Base-by-base conservation (phyloP, 2,113 vertebrate genomes). In the Neoarius graeffei region DNA sequence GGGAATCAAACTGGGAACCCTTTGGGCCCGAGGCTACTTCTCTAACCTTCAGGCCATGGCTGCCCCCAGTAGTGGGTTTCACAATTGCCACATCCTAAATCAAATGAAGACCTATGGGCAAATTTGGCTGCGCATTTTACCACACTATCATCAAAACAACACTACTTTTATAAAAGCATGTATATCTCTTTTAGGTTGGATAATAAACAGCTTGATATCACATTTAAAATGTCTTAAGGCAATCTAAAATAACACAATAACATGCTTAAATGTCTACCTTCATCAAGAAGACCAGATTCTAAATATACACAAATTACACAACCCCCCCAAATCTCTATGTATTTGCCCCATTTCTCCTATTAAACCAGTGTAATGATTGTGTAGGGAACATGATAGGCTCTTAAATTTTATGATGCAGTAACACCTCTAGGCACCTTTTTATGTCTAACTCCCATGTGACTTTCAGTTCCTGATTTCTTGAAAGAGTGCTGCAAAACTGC, bases 361-460 rank as follows among this genome's bases (percentile, higher is more conserved):
- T 80, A 80, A 80, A 56, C 52, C 52, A 56, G 14, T 80, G 76
- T 80, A 27, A 56, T 56, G 27, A 14, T 52, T 42, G 42, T 42
- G 42, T 56, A 80, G n/a, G 17, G 8, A 56, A 77, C 48, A 54
- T 54, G 73, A 76, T 76, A n/a, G 48, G 20, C 74, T 77, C 23
- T 77, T 52, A 77, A 77, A 77, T 77, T 80, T 80, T 80, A 56
- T 80, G 76, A 80, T 30, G 76, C 76, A 56, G 10, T 80, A 15
- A 56, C 52, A 56, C 76, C 52, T 56, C 52, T 80, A 80, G 25
- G 52, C 76, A 80, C 25, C 48, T 56, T 80, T 80, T 80, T 56
- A 80, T 80, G n/a, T 27, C 76, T 17, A 56, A 17, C 50, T 27
- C 52, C 14, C 23, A 19, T 79, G n/a, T 15, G 76, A 56, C n/a